phyloP scores from a whole-genome alignment of 92 coral and sea anemone species.

The Phenganax stokvisi region DNA sequence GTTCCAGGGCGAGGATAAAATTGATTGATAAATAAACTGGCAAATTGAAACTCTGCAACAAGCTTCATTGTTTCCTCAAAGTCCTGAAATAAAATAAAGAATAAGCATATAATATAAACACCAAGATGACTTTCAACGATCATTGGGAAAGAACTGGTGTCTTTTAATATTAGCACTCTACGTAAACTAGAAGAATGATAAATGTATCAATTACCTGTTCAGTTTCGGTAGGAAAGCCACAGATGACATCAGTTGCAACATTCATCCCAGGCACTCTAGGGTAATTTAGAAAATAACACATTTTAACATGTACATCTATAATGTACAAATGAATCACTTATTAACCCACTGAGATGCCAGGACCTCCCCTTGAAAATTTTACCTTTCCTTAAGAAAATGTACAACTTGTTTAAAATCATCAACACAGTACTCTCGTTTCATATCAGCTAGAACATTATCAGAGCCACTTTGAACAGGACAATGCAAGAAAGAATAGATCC shows the following conservation, averaged over 20 bases:
- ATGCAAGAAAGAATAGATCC: conserved; percentile 87
- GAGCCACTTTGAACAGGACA: conserved; percentile 98
- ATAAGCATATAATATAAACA: background rate
- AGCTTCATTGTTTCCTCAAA: conserved; percentile 80
- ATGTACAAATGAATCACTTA: background rate
- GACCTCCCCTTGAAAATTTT: background rate
- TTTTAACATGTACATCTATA: background rate
- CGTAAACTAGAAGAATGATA: too few species aligned
- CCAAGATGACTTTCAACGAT: background rate
- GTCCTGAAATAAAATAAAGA: conserved; percentile 47
- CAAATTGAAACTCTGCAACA: conserved; percentile 80
- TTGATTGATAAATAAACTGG: conserved; percentile 92
- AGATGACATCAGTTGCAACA: conserved; percentile 92
- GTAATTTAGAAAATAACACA: background rate
- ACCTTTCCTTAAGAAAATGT: conserved; percentile 81
- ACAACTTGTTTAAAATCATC: conserved; percentile 86
- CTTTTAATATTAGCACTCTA: background rate
- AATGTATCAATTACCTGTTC: conserved; percentile 13
- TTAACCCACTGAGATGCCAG: background rate
- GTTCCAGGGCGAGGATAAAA: conserved; percentile 97
- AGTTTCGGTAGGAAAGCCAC: conserved; percentile 97
- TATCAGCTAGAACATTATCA: conserved; percentile 79
- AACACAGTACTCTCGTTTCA: conserved; percentile 86
- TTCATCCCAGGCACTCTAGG: conserved; percentile 66
- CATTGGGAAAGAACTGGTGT: background rate